Evolutionary conservation across 2,113 vertebrate species (phyloP), one percentile per base, ranked within the genome.

Genomic region (Perognathus longimembris): DNA sequence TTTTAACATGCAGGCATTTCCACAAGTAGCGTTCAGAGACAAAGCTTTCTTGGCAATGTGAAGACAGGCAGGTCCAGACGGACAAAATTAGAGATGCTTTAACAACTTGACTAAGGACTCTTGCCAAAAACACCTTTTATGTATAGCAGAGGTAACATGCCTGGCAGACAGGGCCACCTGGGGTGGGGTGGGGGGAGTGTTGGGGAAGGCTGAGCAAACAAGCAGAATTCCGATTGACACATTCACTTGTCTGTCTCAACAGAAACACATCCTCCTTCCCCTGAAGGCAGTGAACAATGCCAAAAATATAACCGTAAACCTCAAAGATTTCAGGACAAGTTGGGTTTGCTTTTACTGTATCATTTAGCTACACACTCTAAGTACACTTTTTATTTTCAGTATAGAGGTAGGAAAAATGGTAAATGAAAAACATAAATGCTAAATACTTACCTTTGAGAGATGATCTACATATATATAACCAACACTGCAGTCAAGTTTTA

Each of bases 401-500:
- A 74, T 64, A 64, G 61, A 76, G 5, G 67, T 0, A 84, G 26
- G 5, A 57, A 20, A 28, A 93, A 54, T 63, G 66, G 42, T 74
- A 93, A 88, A 50, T 22, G 21, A 92, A 89, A 95, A n/a, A 32
- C 45, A n/a, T 12, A 74, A 82, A 69, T 21, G 42, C 10, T 87
- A 59, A 81, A 18, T 45, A n/a, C 95, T 97, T 98, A 99, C 99
- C 98, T 98, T 99, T 89, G 98, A 97, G 21, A 98, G 95, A 11
- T 98, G 98, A 79, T 98, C 96, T 45, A 99, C 97, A 26, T 98
- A 98, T 32, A 99, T 97, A 96, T 99, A 98, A 34, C 98, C 98
- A 91, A 99, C 61, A 4, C 84, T 96, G 96, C 99, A 99, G 92
- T 98, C 96, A 64, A 99, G 97, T 42, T 96, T 97, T 20, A 98